Evolutionary conservation across 2,888 invertebrate genomes (phyloP), one percentile per base, ranked within the genome.

Genomic region (Agonopterix heracliana): DNA sequence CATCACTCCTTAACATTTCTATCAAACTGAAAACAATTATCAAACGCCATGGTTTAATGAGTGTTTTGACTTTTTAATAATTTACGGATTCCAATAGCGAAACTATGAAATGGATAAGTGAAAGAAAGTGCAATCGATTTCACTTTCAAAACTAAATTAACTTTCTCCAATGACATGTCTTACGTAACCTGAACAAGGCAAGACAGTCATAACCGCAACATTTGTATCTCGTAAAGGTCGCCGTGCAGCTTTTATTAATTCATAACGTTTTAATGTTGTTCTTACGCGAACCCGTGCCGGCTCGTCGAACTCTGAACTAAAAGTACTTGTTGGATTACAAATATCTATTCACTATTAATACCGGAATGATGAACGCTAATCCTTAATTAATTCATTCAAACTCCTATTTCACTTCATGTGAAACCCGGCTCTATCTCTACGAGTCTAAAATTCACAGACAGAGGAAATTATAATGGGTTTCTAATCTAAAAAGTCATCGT

Each of bases 121-220:
- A 85, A 88, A 82, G 87, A 88, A 86, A 84, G 83, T 84, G 78
- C 79, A 86, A 87, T 88, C 85, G 87, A 88, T 88, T 88, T 88
- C 86, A 85, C 88, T 87, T 88, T 87, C 86, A 88, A 86, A 87
- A 85, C 86, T 86, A 87, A 87, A 86, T 87, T 86, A 86, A 87
- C 88, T 88, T 88, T 88, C 88, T 82, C 87, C 79, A 81, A 74
- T 85, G 88, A 87, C 87, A 88, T 79, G 85, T 84, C 74, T 88
- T 87, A 84, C 75, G 68, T 81, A 88, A 87, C 81, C 68, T 74
- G 68, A 71, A 79, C 78, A 77, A 87, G 81, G 81, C 84, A 82
- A 82, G 79, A 74, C 71, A 70, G 68, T 73, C 80, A 80, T 81
- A 83, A 81, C 77, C 74, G 69, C 74, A 76, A 78, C 79, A 81